phyloP scores from a whole-genome alignment of 2,113 vertebrate species.

The Rhinopomastus cyanomelas region DNA sequence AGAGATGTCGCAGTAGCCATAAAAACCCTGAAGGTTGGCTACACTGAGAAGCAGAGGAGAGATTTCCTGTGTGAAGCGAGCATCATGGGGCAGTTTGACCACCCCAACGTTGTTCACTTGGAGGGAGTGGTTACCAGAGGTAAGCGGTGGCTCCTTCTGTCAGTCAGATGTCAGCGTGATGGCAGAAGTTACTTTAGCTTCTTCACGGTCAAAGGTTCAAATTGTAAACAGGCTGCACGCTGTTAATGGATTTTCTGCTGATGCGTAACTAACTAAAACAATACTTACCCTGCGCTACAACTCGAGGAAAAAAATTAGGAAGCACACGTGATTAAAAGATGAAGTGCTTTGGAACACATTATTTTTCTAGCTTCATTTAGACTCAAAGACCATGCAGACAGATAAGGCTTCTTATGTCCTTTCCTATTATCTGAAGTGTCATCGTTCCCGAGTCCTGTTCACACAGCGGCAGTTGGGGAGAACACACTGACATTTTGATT shows the following conservation, averaged over 20 bases:
- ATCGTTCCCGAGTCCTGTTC: constrained; percentile 54
- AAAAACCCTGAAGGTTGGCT: constrained; percentile 96
- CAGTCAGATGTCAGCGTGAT: background rate
- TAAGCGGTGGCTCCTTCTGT: constrained; percentile 49
- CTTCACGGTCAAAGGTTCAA: constrained; percentile 16
- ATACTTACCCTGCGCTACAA: constrained; percentile 37
- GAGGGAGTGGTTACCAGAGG: constrained; percentile 97
- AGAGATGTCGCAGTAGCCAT: constrained; percentile 93
- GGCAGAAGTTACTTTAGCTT: constrained; percentile 12
- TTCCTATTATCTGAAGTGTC: constrained; percentile 48
- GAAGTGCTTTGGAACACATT: constrained; percentile 47
- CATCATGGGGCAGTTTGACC: constrained; percentile 99
- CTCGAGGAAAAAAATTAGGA: constrained; percentile 18
- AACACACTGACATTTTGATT: constrained; percentile 63
- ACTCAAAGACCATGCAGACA: constrained; percentile 35
- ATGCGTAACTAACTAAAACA: constrained; percentile 58
- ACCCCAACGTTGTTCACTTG: constrained; percentile 96
- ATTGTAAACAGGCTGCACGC: constrained; percentile 1
- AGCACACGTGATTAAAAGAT: constrained; percentile 34
- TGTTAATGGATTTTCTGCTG: constrained; percentile 52
- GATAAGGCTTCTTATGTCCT: constrained; percentile 41
- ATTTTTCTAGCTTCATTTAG: constrained; percentile 52
- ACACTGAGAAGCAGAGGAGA: constrained; percentile 94
- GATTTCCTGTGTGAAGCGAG: constrained; percentile 98
- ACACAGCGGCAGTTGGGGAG: constrained; percentile 42